Base-by-base conservation (phyloP, 1,140 invertebrate species). In the Trigoniulus corallinus region DNA sequence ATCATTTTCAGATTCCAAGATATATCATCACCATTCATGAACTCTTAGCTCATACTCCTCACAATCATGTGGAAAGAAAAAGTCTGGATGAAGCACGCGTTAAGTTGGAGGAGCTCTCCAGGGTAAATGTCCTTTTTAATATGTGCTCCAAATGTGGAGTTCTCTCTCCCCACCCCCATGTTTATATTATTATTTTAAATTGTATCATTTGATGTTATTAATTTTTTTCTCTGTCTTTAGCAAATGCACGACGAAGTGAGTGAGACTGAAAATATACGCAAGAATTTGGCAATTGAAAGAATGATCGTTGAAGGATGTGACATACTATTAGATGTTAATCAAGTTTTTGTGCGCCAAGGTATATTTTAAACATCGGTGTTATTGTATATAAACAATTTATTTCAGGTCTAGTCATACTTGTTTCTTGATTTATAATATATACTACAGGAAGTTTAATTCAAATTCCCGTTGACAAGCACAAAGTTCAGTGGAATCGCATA, bases 281-380 rank as follows among this genome's bases (percentile, higher is more conserved):
- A 93, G 64, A 94, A 94, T 64, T 68, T 95, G 54, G 84, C 88
- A 0, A 86, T 93, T 18, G 88, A 95, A 68, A 70, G 89, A 50
- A 93, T 94, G 86, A 94, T 95, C 46, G 80, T 91, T 0, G 88
- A 93, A 66, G 88, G 88, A 2, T 95, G 88, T 69, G 88, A 94
- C 65, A 91, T 94, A 58, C 70, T 94, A 41, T 70, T 95, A 25
- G 88, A 95, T 61, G 88, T 92, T 15, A 93, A 92, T 69, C 88
- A 95, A 73, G 84, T 89, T 15, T 88, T 86, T 66, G 82, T 88
- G 20, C 71, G 83, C 56, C 83, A 88, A 76, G 83, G 81, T 80
- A n/a, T n/a, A n/a, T n/a, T n/a, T n/a, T n/a, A n/a, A n/a, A n/a
- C n/a, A 51, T 51, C 52, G 41, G 54, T 48, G 34, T 56, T 39